These are phyloP conservation scores for Agonopterix arenella DNA, from an alignment of 2,888 invertebrate genomes.

Conservation along the genomic window DNA sequence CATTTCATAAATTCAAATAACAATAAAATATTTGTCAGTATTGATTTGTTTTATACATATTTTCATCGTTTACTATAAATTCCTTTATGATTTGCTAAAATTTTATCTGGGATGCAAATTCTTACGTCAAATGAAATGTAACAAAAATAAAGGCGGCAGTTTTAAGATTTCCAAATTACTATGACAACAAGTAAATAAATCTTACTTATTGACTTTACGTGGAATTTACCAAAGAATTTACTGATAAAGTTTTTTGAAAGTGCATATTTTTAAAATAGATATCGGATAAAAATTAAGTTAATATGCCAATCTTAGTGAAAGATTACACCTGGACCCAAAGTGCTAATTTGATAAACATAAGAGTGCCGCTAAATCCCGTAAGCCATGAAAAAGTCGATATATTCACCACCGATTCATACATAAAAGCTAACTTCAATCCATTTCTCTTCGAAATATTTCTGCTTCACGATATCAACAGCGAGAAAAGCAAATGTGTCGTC, in stretches of 20 bases:
- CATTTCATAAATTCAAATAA: too few relatives aligned
- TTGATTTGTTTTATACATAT: too few relatives aligned
- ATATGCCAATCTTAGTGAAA: conserved; percentile 85
- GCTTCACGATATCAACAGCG: conserved; percentile 76
- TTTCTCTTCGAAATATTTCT: conserved; percentile 86
- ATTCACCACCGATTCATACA: conserved; percentile 81
- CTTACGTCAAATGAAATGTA: too few relatives aligned
- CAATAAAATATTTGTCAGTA: too few relatives aligned
- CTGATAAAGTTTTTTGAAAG: neutral
- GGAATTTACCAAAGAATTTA: neutral
- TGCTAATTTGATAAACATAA: conserved; percentile 75
- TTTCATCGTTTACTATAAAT: too few relatives aligned
- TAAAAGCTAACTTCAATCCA: conserved; percentile 84
- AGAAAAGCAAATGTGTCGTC: conserved; percentile 80
- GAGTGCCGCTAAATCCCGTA: conserved; percentile 80
- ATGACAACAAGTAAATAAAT: too few relatives aligned
- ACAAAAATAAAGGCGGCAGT: too few relatives aligned
- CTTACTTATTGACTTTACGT: too few relatives aligned
- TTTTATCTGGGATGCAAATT: too few relatives aligned
- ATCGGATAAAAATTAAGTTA: neutral
- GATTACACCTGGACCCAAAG: conserved; percentile 88
- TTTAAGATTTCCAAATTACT: too few relatives aligned
- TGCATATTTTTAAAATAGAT: neutral
- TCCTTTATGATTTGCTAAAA: too few relatives aligned
- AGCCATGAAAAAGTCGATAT: conserved; percentile 81